Base-by-base conservation (phyloP, 2,888 invertebrate species). In the Labia minor region DNA sequence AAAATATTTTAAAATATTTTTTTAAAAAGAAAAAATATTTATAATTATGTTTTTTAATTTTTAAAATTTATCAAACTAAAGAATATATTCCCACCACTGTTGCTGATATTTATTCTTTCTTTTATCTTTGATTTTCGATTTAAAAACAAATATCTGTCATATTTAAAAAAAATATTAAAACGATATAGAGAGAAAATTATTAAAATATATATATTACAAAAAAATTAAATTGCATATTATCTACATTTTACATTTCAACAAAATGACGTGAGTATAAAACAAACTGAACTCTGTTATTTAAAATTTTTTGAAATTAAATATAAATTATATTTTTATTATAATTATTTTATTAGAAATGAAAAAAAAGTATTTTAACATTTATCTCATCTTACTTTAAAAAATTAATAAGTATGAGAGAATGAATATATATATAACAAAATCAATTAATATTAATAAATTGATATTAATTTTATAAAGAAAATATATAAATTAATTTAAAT, bases 251-350 rank as follows among this genome's bases (percentile, higher is more conserved):
- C 2, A 49, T 26, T 26, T n/a, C 3, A 49, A 8, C 3, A 49
- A 49, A 49, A 49, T 49, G 49, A 49, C 49, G 49, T 49, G 49
- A 49, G 49, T 49, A 49, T 49, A n/a, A 49, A 26, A 49, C 14
- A 8, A 49, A 49, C 8, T 26, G 26, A 26, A 26, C 8, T 26
- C 3, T 6, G 8, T 26, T 26, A 26, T 26, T 26, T 26, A 26
- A 26, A 26, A 26, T 26, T 26, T 26, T 26, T 26, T 26, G 26
- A 26, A 8, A n/a, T n/a, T n/a, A n/a, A n/a, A n/a, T n/a, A n/a
- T n/a, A 26, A 26, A 26, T 26, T 26, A 8, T 26, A 26, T 26
- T 26, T 26, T 26, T 26, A 26, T 26, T 6, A 26, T 26, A 26
- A 26, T 26, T 26, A 26, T 26, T 26, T 26, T 26, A 26, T 26